Evolutionary conservation across 1,140 invertebrate genomes (phyloP).

Genomic region (Mactra quadrangularis): DNA sequence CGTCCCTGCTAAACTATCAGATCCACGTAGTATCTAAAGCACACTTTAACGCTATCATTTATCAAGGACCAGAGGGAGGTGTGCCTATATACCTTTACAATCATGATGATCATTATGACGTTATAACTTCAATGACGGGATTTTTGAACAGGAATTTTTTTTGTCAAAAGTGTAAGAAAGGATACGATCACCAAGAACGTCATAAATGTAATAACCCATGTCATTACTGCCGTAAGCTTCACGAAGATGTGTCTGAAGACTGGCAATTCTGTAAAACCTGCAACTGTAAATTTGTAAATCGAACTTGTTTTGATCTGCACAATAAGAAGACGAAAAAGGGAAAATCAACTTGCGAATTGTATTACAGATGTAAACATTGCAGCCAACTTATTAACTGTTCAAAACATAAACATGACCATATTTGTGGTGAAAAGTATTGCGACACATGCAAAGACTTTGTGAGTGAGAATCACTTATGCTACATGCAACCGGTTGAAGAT

Average conservation of each 20-base stretch:
- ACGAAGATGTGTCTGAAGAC: constrained; percentile 28
- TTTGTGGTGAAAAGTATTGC: constrained; percentile 6
- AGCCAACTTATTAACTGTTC: constrained; percentile 44
- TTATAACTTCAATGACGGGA: constrained; percentile 59
- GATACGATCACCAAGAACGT: constrained; percentile 56
- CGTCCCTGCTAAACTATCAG: constrained; percentile 24
- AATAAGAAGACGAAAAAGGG: constrained; percentile 6
- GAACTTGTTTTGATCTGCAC: constrained; percentile 45
- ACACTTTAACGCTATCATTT: constrained; percentile 59
- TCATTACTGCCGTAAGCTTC: constrained; percentile 27
- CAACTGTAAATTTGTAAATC: constrained; percentile 50
- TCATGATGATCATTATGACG: constrained; percentile 58
- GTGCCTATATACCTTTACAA: constrained; percentile 56
- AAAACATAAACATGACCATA: constrained; percentile 26
- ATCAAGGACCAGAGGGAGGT: constrained; percentile 48
- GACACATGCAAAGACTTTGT: constrained; percentile 35
- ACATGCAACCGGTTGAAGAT: constrained; percentile 18
- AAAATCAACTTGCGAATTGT: constrained; percentile 44
- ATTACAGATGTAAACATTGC: constrained; percentile 50
- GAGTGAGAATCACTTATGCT: constrained; percentile 10
- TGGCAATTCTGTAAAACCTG: constrained; percentile 43
- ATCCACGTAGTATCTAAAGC: constrained; percentile 59
- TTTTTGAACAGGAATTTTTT: constrained; percentile 52
- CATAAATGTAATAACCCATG: constrained; percentile 59
- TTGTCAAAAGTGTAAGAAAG: constrained; percentile 57